A percentile compares a stretch with the other conserved stretches of the same genome.
phyloP scores from a whole-genome alignment of 2,113 vertebrate genomes.

The Gambusia affinis region DNA sequence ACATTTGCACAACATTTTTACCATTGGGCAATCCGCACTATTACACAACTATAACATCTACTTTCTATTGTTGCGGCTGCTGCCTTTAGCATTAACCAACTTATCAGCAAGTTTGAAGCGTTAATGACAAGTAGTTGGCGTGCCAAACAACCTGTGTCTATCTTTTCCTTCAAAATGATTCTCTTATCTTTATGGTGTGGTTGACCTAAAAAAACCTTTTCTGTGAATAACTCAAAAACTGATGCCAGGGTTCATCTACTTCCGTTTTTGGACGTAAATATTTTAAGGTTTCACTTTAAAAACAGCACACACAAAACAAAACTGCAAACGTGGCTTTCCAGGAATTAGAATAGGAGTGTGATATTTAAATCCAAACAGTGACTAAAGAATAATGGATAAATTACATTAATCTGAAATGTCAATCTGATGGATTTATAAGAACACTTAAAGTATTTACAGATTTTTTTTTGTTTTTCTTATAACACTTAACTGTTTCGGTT shows the following conservation, averaged over 20 bases:
- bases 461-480: not conserved
- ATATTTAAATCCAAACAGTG: not conserved
- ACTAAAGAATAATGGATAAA: not conserved
- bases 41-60: conserved; percentile 47
- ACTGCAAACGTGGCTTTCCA: not conserved
- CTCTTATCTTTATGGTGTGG: not conserved
- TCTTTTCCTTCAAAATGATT: not conserved
- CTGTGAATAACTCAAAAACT: not conserved
- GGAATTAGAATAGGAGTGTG: not conserved
- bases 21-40: conserved; percentile 50
- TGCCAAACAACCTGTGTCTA: not conserved
- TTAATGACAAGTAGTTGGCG: conserved; percentile 15
- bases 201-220: not conserved
- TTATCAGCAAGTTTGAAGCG: conserved; percentile 25
- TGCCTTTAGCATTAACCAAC: not conserved
- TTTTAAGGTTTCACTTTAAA: not conserved
- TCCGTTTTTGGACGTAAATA: not conserved
- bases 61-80: not conserved
- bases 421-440: not conserved
- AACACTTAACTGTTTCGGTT: not conserved
- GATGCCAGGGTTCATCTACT: not conserved
- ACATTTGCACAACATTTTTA: conserved; percentile 57
- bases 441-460: not conserved
- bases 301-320: not conserved
- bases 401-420: not conserved